Evolutionary conservation across 92 coral and sea anemone genomes (phyloP), one percentile per base, ranked within the genome.

Genomic region (Palythoa grandis): DNA sequence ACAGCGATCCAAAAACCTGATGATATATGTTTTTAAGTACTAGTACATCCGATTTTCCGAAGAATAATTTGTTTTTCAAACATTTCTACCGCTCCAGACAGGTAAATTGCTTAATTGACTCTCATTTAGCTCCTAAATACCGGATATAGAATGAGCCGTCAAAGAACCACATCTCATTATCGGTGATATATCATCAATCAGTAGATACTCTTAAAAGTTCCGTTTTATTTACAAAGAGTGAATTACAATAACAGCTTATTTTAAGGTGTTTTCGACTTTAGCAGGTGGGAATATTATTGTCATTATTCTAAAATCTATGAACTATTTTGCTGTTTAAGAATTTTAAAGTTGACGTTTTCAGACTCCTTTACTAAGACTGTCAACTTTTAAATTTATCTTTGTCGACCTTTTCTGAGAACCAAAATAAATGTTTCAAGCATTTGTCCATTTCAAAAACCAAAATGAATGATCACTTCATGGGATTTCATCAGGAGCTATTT

Each of bases 121-220:
- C 85, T 65, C 85, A 39, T 80, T 47, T 80, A 66, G 73, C 7
- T 3, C 7, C 13, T 23, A 66, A 15, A 52, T n/a, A 50, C 85
- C 85, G 85, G 85, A 80, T 65, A 43, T 53, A 40, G 58, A 20
- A 58, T 23, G 29, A 47, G 19, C 78, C 76, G 68, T 76, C 88
- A 87, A 90, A 87, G 83, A 74, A 7, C 20, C 88, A 90, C 88
- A 24, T 20, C 11, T 13, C 72, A 72, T 83, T 83, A 88, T 58
- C 88, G 82, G 3, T 11, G 19, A 56, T 4, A 50, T 57, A 29
- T 77, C 54, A 66, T 48, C 60, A 80, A 58, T 66, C 74, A 35
- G 15, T n/a, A 57, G 22, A 17, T 39, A 68, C 56, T 17, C 69
- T 35, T 58, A 60, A 52, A 78, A 60, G 65, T 78, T 22, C 66